phyloP scores from a whole-genome alignment of 2,797 vertebrate genomes.

The Liparis tanakae region DNA sequence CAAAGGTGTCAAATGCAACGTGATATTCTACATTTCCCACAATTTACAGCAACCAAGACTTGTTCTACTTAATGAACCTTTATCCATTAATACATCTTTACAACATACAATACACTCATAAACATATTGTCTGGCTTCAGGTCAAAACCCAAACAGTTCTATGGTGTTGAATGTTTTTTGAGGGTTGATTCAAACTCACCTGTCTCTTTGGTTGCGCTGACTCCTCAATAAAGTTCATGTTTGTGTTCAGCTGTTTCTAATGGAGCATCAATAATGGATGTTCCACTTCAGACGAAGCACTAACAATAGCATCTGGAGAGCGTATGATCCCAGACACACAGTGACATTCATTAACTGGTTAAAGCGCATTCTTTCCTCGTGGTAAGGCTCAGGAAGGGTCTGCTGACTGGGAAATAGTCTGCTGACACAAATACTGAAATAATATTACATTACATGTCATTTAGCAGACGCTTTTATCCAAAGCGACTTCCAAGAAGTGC shows the following conservation, averaged over 20 bases:
- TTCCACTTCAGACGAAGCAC: constrained; percentile 11
- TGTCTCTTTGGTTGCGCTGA: constrained; percentile 36
- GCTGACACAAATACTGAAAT: constrained; percentile 41
- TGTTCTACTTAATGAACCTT: background rate
- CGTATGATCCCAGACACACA: constrained; percentile 49
- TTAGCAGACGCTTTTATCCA: background rate
- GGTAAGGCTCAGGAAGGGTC: constrained; percentile 5
- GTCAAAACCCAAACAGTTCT: background rate
- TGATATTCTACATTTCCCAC: constrained; percentile 2
- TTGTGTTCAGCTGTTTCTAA: constrained; percentile 17
- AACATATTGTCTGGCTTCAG: background rate
- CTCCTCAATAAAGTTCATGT: constrained; percentile 53
- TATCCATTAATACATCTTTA: background rate
- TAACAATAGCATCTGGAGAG: constrained; percentile 51
- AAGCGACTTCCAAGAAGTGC: too few relatives aligned
- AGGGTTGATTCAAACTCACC: constrained; percentile 47
- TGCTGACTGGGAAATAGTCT: constrained; percentile 23
- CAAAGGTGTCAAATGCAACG: background rate
- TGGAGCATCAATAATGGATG: constrained; percentile 30
- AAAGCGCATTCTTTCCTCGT: constrained; percentile 48
- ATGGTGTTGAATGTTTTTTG: background rate
- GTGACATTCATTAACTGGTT: constrained; percentile 33
- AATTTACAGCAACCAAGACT: background rate
- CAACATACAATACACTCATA: background rate
- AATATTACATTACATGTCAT: background rate